A percentile compares a stretch with the other conserved stretches of the same genome.
phyloP scores from a whole-genome alignment of 92 coral and sea anemone genomes.

The Epizoanthus illoricatus region DNA sequence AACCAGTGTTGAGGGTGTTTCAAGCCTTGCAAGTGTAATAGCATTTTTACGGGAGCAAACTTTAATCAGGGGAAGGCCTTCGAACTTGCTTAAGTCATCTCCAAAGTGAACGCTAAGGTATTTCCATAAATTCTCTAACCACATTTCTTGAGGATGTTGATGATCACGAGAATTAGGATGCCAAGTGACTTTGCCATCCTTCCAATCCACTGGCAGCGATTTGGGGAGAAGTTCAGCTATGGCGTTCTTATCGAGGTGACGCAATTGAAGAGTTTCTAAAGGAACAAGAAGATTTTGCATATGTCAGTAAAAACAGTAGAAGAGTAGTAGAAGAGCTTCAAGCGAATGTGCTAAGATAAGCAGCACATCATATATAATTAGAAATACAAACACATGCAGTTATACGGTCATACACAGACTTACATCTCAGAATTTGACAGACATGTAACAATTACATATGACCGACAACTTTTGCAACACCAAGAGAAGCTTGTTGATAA shows the following conservation, averaged over 20 bases:
- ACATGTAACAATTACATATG: too few species aligned
- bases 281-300: too few species aligned
- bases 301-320: too few species aligned
- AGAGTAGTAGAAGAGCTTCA: too few species aligned
- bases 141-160: conserved; percentile 59
- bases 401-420: too few species aligned
- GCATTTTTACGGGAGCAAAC: conserved; percentile 13
- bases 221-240: conserved; percentile 47
- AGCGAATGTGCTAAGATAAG: too few species aligned
- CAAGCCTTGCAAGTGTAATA: conserved; percentile 43
- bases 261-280: conserved; percentile 58
- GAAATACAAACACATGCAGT: too few species aligned
- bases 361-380: too few species aligned
- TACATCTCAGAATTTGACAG: too few species aligned
- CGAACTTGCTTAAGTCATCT: conserved; percentile 40
- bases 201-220: conserved; percentile 68
- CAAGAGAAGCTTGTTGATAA: too few species aligned
- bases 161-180: conserved; percentile 28
- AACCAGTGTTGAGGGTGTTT: conserved; percentile 40
- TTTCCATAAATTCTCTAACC: conserved; percentile 68
- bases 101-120: conserved; percentile 54
- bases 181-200: conserved; percentile 49
- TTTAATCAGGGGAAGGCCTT: conserved; percentile 62
- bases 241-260: conserved; percentile 46
- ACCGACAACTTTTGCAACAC: too few species aligned